phyloP scores from a whole-genome alignment of 2,797 vertebrate species.

The Leptodactylus fallax region DNA sequence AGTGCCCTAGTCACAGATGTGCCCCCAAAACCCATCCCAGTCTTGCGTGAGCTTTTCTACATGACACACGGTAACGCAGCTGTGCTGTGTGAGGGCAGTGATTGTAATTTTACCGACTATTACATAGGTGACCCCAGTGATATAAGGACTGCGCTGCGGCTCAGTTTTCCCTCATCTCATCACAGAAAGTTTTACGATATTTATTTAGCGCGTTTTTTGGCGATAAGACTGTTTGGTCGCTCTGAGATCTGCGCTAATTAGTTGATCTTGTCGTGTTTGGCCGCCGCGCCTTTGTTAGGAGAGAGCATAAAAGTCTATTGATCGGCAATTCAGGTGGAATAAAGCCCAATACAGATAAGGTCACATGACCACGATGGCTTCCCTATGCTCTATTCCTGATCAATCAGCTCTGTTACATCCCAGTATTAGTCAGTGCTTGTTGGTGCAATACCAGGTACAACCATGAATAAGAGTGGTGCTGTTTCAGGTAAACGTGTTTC shows the following conservation, averaged over 20 bases:
- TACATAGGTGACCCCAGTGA: neutral
- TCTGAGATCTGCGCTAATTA: neutral
- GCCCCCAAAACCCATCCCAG: no score
- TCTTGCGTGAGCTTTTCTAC: no score
- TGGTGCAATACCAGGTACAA: neutral
- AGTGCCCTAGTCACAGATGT: no score
- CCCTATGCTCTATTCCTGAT: neutral
- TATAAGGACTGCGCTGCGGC: neutral
- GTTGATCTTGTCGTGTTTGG: conserved; percentile 15
- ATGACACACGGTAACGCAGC: neutral
- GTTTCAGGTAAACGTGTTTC: neutral
- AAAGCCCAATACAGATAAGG: neutral
- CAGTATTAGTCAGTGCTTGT: no score
- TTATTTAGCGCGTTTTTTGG: conserved; percentile 14
- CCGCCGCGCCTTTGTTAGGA: neutral
- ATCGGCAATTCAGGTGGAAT: conserved; percentile 23
- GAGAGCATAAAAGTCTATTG: conserved; percentile 23
- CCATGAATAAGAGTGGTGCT: neutral
- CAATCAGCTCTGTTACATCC: neutral
- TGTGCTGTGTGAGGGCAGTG: neutral
- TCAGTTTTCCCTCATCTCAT: no score
- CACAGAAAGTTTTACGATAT: conserved; percentile 16
- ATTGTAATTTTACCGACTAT: neutral
- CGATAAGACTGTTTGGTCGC: conserved; percentile 39
- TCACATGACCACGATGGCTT: neutral